Base-by-base conservation (phyloP, 2,797 vertebrate species). In the Takifugu rubripes region DNA sequence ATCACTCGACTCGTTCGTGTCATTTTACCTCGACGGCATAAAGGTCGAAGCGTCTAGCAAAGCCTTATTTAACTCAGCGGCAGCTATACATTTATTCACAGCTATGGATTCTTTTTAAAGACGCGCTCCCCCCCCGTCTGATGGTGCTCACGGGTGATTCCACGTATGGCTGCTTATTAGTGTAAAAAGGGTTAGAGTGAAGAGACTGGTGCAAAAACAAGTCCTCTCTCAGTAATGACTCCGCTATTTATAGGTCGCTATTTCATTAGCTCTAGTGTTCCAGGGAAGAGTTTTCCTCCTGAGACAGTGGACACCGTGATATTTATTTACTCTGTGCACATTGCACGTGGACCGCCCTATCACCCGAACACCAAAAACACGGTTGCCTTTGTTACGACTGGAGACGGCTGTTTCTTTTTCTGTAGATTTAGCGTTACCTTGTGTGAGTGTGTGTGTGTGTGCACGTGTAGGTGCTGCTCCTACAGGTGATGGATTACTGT, bases 241-340 rank as follows among this genome's bases (percentile, higher is more conserved):
- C 91, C 85, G 90, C 93, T 96, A 96, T 97, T 96, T 96, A 95
- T 96, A 97, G 94, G 93, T 91, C 90, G 87, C 93, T 92, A 93
- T 96, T 96, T 97, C 93, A 96, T 98, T 98, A 96, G 93, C 92
- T 93, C 86, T 91, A 89, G 92, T 93, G 93, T 96, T 97, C 95
- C 94, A 93, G 92, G 93, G 94, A 94, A 94, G 92, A 94, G 90
- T 91, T 91, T 92, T 93, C 91, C 93, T 96, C 93, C 84, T 85
- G 94, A 93, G 93, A 92, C 93, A 93, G 92, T 87, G 90, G 92
- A 94, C 93, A 93, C 90, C 92, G 59, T 87, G 91, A 94, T 93
- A 93, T 94, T 95, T 91, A 94, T 96, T 94, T 94, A 93, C 93
- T 93, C 89, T 87, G 88, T 86, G 83, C 89, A 92, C 89, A 92